A percentile compares a stretch with the other conserved stretches of the same genome.
These are phyloP conservation scores for Siniperca knerii DNA, from an alignment of 2,113 vertebrate genomes.

Conservation along the genomic window DNA sequence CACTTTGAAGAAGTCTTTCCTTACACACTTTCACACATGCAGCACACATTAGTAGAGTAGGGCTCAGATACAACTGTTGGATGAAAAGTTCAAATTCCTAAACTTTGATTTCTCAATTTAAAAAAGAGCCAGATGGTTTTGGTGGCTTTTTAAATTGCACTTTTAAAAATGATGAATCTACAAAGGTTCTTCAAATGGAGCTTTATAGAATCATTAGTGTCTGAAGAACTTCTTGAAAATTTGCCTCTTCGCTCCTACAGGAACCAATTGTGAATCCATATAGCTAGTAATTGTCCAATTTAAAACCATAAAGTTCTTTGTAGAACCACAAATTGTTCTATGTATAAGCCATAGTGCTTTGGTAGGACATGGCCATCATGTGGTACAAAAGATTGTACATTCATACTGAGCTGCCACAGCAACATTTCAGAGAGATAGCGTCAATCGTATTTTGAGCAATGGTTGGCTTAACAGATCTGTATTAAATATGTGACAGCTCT, in stretches of 20 bases:
- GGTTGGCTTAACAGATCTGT: conserved; percentile 28
- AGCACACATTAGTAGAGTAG: conserved; percentile 71
- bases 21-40: conserved; percentile 81
- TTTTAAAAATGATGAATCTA: conserved; percentile 30
- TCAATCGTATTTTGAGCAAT: conserved; percentile 54
- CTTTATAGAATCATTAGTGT: conserved; percentile 38
- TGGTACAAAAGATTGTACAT: conserved; percentile 48
- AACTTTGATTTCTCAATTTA: conserved; percentile 70
- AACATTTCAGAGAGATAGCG: conserved; percentile 48
- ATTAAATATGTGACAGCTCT: conserved; percentile 2
- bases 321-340: conserved; percentile 42
- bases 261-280: conserved; percentile 30
- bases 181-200: conserved; percentile 25
- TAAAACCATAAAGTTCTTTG: conserved; percentile 32
- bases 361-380: conserved; percentile 47
- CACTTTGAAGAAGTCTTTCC: conserved; percentile 82
- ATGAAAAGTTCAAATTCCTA: conserved; percentile 63
- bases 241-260: background rate
- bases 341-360: conserved; percentile 29
- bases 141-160: conserved; percentile 38
- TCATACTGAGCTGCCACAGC: conserved; percentile 44
- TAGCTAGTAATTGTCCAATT: conserved; percentile 37
- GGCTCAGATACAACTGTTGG: conserved; percentile 49
- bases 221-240: conserved; percentile 8
- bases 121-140: conserved; percentile 49